A percentile compares a stretch with the other conserved stretches of the same genome.
Evolutionary conservation across 92 coral and sea anemone genomes (phyloP).

Genomic region (Actinostola sp.): DNA sequence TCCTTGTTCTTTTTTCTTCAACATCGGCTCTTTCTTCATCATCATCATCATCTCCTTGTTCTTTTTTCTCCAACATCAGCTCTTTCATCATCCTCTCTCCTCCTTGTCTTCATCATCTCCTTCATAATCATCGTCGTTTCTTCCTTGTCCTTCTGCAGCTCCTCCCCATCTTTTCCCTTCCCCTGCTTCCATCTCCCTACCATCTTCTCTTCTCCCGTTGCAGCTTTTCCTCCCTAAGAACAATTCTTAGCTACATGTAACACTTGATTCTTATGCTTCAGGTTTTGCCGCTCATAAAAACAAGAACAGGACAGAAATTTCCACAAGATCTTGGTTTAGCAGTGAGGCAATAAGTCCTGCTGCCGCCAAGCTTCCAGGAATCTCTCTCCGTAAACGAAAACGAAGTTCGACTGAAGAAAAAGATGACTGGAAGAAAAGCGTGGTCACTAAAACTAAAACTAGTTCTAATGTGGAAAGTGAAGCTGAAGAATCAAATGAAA

Average conservation of each 20-base stretch:
- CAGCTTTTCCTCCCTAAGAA: not conserved
- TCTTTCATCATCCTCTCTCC: too few species aligned
- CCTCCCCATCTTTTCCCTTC: too few species aligned
- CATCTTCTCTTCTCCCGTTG: not conserved
- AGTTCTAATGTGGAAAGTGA: not conserved
- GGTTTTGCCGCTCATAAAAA: constrained; percentile 32
- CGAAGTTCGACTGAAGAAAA: not conserved
- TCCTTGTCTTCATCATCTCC: too few species aligned
- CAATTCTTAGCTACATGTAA: not conserved
- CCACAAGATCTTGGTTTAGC: constrained; percentile 15
- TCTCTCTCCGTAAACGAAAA: constrained; percentile 19
- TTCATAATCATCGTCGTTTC: too few species aligned
- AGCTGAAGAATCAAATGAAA: not conserved
- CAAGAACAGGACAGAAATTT: constrained; percentile 16
- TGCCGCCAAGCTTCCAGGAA: constrained; percentile 10
- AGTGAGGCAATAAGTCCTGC: constrained; percentile 2
- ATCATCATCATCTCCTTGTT: too few species aligned
- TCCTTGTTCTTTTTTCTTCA: too few species aligned
- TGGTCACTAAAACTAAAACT: not conserved
- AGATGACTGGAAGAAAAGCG: constrained; percentile 22
- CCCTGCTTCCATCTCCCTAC: not conserved
- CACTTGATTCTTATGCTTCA: not conserved
- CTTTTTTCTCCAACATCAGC: too few species aligned
- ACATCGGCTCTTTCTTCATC: too few species aligned
- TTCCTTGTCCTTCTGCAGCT: too few species aligned